Evolutionary conservation across 2,797 vertebrate genomes (phyloP).

Genomic region (Thunnus albacares): DNA sequence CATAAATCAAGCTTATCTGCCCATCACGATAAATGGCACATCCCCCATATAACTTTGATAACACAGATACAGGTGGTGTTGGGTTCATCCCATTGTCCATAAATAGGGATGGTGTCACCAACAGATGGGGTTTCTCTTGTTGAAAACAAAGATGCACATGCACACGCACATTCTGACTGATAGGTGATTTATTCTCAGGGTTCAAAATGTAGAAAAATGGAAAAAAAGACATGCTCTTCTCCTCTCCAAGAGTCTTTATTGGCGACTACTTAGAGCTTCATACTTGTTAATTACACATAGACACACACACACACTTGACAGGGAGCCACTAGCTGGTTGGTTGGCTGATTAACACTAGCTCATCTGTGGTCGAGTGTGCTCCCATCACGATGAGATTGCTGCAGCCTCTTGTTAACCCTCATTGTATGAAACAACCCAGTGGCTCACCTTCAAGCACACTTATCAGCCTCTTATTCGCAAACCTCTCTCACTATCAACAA

Average conservation of each 20-base stretch:
- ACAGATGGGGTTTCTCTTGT: slow-evolving; percentile 66
- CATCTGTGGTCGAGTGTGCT: slow-evolving; percentile 64
- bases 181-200: slow-evolving; percentile 23
- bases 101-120: slow-evolving; percentile 44
- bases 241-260: slow-evolving; percentile 21
- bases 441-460: slow-evolving; percentile 79
- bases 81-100: slow-evolving; percentile 65
- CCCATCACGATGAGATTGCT: slow-evolving; percentile 69
- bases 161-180: slow-evolving; percentile 5
- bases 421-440: slow-evolving; percentile 76
- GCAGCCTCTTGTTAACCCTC: slow-evolving; percentile 84
- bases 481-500: slow-evolving; percentile 66
- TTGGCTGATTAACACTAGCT: slow-evolving; percentile 69
- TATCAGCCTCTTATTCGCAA: slow-evolving; percentile 67
- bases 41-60: slow-evolving; percentile 55
- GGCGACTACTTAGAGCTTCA: slow-evolving; percentile 30
- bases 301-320: slow-evolving; percentile 51
- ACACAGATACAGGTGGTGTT: slow-evolving; percentile 67
- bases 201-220: slow-evolving; percentile 1
- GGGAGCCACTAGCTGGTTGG: slow-evolving; percentile 49
- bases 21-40: slow-evolving; percentile 57
- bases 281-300: slow-evolving; percentile 52
- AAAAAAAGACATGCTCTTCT: slow-evolving; percentile 6
- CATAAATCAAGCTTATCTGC: slow-evolving; percentile 65
- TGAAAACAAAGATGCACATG: slow-evolving; percentile 44